Base-by-base conservation (phyloP, 2,888 invertebrate species). In the Drosophila emarginata region DNA sequence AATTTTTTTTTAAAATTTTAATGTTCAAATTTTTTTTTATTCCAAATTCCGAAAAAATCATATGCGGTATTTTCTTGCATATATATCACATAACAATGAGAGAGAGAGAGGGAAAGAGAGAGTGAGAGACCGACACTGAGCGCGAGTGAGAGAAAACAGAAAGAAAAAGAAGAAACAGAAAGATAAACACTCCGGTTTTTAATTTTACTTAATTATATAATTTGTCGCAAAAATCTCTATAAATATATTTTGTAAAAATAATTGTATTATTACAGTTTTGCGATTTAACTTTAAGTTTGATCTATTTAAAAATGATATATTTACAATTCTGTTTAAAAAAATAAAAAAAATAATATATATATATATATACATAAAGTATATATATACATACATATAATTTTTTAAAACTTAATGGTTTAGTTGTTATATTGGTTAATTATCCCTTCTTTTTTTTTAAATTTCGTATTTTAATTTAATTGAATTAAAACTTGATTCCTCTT, bases 51-150 rank as follows among this genome's bases (percentile, higher is more conserved):
- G 51, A 15, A 73, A 66, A 12, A 60, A 59, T 66, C 60, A 61
- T 73, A 84, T 87, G 87, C 84, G 79, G 85, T 87, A 87, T 87
- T 87, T 87, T 84, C 84, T 84, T 84, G 87, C 85, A 84, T 84
- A 77, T 61, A 68, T 64, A 52, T 57, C 70, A 28, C 61, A 68
- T 52, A 18, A 21, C 9, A 26, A 63, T 58, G 40, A 52, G 26
- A 56, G 21, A 21, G 12, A 45, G 21, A 45, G 45, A 53, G 66
- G 72, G 26, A 26, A 6, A 63, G 40, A 56, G 28, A 56, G 45
- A 21, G 18, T 18, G 21, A 45, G 45, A 11, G 32, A n/a, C n/a
- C n/a, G n/a, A n/a, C n/a, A n/a, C n/a, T n/a, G n/a, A n/a, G n/a
- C n/a, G n/a, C n/a, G n/a, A 28, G 28, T 5, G 28, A 45, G 11